Base-by-base conservation (phyloP, 1,140 invertebrate species). In the Plectrocnemia conspersa region DNA sequence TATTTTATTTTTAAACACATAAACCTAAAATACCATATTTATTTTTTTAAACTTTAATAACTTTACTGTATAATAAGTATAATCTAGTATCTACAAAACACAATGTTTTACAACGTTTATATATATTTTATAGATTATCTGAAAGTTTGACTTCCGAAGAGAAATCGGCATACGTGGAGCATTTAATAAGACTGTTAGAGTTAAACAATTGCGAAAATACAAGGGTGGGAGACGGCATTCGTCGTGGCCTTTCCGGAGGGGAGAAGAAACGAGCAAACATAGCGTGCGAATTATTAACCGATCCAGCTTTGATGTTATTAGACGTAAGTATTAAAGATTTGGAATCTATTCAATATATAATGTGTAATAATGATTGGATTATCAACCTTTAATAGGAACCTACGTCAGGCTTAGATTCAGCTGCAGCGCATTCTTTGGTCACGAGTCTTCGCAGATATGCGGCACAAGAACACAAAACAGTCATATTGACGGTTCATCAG, bases 251-350 rank as follows among this genome's bases (percentile, higher is more conserved):
- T 3, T 91, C 89, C 13, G 89, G 89, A 4, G 89, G 89, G 11
- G 89, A 93, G 65, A 91, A 89, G 77, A 93, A 92, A 65, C 69
- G 89, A 64, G 86, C 87, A 4, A 91, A 86, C 65, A 92, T 92
- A 64, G 90, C 88, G 16, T 91, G 87, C 66, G 90, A 93, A 75
- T 75, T 93, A 45, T 74, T 93, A 33, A 89, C 87, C 10, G 89
- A 92, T 75, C 89, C 89, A 13, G 81, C 84, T 15, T 68, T 93
- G 11, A 88, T 93, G 83, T 71, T 93, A 15, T 74, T 93, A 18
- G 89, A 92, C 72, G 89, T 91, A 78, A 88, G 85, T 80, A 49
- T 18, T 38, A 44, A 2, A 24, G 19, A 24, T 45, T 45, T 45
- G 18, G 23, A 23, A 23, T 6, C 42, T 23, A 15, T 24, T 19